Evolutionary conservation across 2,113 vertebrate species (phyloP), one percentile per base, ranked within the genome.

Genomic region (Stigmatopora argus): DNA sequence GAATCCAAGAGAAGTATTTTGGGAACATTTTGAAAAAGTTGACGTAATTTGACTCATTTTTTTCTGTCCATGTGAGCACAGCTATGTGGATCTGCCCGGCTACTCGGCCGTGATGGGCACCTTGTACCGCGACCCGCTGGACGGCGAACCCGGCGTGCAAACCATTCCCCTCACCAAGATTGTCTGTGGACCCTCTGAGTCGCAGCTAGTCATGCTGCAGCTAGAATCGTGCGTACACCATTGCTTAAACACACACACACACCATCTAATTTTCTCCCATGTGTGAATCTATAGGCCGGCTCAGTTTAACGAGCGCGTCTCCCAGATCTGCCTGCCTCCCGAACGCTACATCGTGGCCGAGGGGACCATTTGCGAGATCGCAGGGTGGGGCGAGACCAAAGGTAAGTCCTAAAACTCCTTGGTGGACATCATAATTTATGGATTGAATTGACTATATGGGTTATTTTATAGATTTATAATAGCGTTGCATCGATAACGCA

Each of bases 381-480:
- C 97, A 0, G 96, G 97, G 66, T 99, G 95, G 95, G 94, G 95
- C 2, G 95, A 97, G 69, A 95, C 95, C 7, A 89, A 82, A 93
- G 95, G 96, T 93, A 87, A 86, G 81, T 75, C 21, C 51, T 14
- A 45, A 15, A 14, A 45, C 6, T 12, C 3, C 12, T 3, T 21
- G 2, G 14, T 38, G 15, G 7, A 51, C 15, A 7, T 51, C 4
- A 19, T 51, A n/a, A n/a, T 51, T 4, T 17, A n/a, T 17, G 18
- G 48, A 4, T 41, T 10, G n/a, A 31, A 31, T 31, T 31, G 26
- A 31, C 1, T 31, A 31, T 51, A 51, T 18, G 38, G 38, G 38
- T 10, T 10, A 41, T 41, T 41, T 41, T 10, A 9, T 41, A 41
- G 38, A 41, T 41, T 41, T 41, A 38, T 7, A 38, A 5, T 38